Evolutionary conservation across 2,888 invertebrate species (phyloP), one percentile per base, ranked within the genome.

Genomic region (Xestoiulus laeticollis): DNA sequence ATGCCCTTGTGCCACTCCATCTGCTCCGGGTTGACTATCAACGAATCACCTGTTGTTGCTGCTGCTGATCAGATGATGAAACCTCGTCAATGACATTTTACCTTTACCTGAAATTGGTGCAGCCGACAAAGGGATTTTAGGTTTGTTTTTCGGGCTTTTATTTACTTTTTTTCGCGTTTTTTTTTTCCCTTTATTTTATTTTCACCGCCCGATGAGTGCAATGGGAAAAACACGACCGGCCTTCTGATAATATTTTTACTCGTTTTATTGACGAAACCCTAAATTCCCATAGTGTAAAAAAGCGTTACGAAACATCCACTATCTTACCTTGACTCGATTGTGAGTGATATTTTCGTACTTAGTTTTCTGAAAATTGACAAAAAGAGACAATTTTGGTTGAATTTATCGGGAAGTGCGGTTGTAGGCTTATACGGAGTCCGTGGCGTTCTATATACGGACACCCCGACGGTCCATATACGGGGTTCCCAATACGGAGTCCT

Each of bases 121-220:
- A 85, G 78, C 85, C 85, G 85, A 85, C 85, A 85, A 85, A 85
- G 85, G 44, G 38, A 44, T 85, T 78, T 78, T 78, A 10, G 85
- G 85, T 85, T 85, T 85, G 44, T 85, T 85, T 85, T 85, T 44
- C 44, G 85, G 38, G 44, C 44, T 44, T 85, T 44, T 85, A 78
- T 78, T 68, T 68, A 16, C 30, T 12, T 30, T 78, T 78, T 30
- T 78, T 78, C 30, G 78, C 78, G 3, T 78, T 78, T 30, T 32
- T 30, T 78, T 30, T 26, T 10, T n/a, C n/a, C n/a, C n/a, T n/a
- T n/a, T n/a, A n/a, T n/a, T 5, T 30, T 22, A n/a, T 78, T 30
- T 78, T 32, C 30, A 30, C 30, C 78, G 78, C 78, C n/a, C 14
- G 30, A 22, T 5, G 22, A 22, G 22, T 68, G 59, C 78, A 30